phyloP scores from a whole-genome alignment of 2,113 vertebrate species.

The Rallus limicola region DNA sequence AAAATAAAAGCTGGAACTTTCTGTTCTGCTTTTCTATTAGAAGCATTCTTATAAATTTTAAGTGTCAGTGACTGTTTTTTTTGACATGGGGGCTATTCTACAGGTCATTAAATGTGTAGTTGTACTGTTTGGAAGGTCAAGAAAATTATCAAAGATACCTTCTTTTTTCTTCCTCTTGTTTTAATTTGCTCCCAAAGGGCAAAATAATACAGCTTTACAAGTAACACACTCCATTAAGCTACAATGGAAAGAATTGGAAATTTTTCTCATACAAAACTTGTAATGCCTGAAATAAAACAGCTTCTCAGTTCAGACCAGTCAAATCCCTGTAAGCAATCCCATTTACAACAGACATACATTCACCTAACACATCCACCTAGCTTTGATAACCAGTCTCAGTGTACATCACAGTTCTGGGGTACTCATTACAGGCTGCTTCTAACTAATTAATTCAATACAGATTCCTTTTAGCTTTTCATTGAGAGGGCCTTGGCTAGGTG shows the following conservation, averaged over 20 bases:
- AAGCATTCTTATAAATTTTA: not conserved
- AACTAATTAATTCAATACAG: not conserved
- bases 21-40: not conserved
- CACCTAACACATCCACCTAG: not conserved
- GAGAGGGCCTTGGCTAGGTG: not conserved
- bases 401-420: not conserved
- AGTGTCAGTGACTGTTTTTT: not conserved
- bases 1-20: not conserved
- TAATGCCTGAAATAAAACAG: not conserved
- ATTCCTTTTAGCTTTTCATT: not conserved
- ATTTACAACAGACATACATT: not conserved
- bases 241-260: not conserved
- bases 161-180: too few relatives aligned
- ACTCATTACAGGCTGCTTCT: not conserved
- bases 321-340: not conserved
- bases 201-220: not conserved
- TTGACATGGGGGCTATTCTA: not conserved
- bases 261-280: not conserved
- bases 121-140: not conserved
- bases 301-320: not conserved
- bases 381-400: not conserved
- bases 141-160: not conserved
- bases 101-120: not conserved
- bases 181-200: not conserved
- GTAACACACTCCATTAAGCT: not conserved